Base-by-base conservation (phyloP, 2,888 invertebrate genomes). In the Papilio elwesi region DNA sequence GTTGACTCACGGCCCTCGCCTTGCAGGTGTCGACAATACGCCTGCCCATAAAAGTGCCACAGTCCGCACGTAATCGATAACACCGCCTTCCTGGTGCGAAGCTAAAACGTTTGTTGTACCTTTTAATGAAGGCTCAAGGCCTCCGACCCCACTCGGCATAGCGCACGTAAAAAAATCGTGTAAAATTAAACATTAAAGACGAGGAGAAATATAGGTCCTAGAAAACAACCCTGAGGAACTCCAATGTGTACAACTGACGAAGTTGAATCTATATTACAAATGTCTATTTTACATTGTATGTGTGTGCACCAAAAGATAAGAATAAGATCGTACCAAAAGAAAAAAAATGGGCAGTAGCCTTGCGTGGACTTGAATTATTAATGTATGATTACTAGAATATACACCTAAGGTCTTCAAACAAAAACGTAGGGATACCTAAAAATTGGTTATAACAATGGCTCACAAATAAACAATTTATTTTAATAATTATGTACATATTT, bases 1-100 rank as follows among this genome's bases (percentile, higher is more conserved):
- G 11, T 67, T 74, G 72, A 74, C 55, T 73, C 75, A 75, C 65
- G 53, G 13, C 26, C 68, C 62, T 15, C 15, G 63, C 48, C 15
- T 49, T 72, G 68, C 74, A 68, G 68, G 74, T 16, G 72, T 51
- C 49, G 55, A 75, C 75, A 75, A 75, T 75, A 70, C 57, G 36
- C 68, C 69, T 63, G 70, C 66, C 71, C 68, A 71, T 75, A 76
- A 78, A 76, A 74, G 73, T 73, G 74, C 48, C 38, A 36, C 51
- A 16, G 68, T 51, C 48, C 70, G 73, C 62, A 69, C 73, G 51
- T 68, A 70, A 74, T 72, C 75, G 67, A 76, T 73, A 76, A 73
- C 65, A 71, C 10, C 15, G 15, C 57, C 68, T 57, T 66, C 65
- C 67, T 66, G 43, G 26, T 62, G 67, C 68, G 53, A 53, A 48